Base-by-base conservation (phyloP, 2,888 invertebrate species). In the Acanthococcus lagerstroemiae region DNA sequence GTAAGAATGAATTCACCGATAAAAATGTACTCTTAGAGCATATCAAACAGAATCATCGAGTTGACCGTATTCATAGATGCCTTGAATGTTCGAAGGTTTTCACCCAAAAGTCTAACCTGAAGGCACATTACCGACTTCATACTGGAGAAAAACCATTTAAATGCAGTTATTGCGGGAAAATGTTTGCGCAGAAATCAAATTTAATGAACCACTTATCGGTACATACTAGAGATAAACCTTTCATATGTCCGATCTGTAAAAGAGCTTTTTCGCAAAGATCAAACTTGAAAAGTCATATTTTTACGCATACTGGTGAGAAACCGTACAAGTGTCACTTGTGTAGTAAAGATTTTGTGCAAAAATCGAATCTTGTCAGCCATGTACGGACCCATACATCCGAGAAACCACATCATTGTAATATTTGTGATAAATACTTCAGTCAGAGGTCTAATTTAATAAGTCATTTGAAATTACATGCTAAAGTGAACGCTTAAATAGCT, bases 221-320 rank as follows among this genome's bases (percentile, higher is more conserved):
- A 3, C 66, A 66, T 52, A 66, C 66, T 5, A 26, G 50, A 45
- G 60, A 57, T 45, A 66, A 66, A 52, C 66, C 66, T 22, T 57
- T 46, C 26, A 50, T 52, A 37, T 66, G 66, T 24, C 66, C 57
- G 25, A 50, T 66, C 7, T 66, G 66, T 58, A 54, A 66, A n/a
- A 27, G 58, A 58, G 58, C 57, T 25, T 66, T 66, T 15, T 50
- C 58, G n/a, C 66, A 66, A 44, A 58, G 55, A 58, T 66, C 66
- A 4, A 66, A 66, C 45, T 22, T 66, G 5, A 66, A 66, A 58
- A 66, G 66, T 58, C 66, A 66, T 58, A 58, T 66, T 17, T 66
- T 58, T 5, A 66, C 66, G 1, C 66, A 66, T 45, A 66, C 66
- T 15, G 66, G 66, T 0, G 66, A 66, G 26, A 66, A 66, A 54